phyloP scores from a whole-genome alignment of 2,113 vertebrate genomes.

The Bagarius yarrelli region DNA sequence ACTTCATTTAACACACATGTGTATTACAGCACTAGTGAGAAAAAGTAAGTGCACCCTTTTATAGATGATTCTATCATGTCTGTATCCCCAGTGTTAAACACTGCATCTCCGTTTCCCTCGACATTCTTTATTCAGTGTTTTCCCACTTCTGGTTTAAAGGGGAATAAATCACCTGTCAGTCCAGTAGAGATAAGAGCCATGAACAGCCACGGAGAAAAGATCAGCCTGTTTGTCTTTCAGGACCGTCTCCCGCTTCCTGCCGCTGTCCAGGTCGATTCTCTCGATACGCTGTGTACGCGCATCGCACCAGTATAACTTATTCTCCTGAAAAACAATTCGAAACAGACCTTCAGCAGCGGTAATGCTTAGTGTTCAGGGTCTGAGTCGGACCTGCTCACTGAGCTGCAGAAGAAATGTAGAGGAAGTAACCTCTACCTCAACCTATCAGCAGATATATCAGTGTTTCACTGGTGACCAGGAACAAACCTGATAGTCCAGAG shows the following conservation, averaged over 20 bases:
- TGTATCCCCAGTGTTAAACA: background rate
- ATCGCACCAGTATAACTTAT: constrained; percentile 91
- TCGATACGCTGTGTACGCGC: constrained; percentile 87
- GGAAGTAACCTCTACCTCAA: too few species aligned
- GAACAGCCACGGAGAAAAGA: constrained; percentile 86
- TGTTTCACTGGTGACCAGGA: background rate
- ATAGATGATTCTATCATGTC: background rate
- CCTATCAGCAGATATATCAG: too few species aligned
- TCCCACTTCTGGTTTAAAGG: constrained; percentile 74
- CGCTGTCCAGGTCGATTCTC: constrained; percentile 84
- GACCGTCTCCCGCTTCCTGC: constrained; percentile 80
- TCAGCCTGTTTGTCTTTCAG: constrained; percentile 84
- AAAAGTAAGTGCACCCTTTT: background rate
- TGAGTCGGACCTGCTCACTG: too few species aligned
- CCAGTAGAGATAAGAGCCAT: constrained; percentile 90
- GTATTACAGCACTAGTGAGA: constrained; percentile 64
- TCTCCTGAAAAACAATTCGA: constrained; percentile 80
- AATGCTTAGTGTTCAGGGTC: too few species aligned
- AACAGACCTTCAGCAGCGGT: constrained; percentile 65
- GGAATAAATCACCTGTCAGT: constrained; percentile 94
- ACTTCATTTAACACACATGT: background rate
- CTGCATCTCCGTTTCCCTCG: too few species aligned
- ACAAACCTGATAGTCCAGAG: constrained; percentile 84
- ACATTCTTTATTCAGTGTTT: too few species aligned
- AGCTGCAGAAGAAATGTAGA: too few species aligned